These are phyloP conservation scores for Oscheius sp. DNA, from an alignment of 2,888 invertebrate species.

Conservation along the genomic window DNA sequence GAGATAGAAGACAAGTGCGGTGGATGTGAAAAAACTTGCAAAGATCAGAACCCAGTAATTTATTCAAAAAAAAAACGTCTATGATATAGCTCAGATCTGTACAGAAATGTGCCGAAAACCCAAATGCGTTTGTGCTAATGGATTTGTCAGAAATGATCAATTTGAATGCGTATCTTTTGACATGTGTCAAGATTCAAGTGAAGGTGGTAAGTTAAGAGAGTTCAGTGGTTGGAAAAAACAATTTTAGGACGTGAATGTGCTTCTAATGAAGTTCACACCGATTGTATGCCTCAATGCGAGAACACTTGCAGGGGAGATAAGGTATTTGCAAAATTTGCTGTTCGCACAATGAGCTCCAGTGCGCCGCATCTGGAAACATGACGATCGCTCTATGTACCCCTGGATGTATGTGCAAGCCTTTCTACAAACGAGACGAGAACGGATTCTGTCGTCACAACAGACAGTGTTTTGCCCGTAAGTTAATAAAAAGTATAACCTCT, in stretches of 20 bases:
- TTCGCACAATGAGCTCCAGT: not conserved
- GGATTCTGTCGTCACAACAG: slow-evolving; percentile 24
- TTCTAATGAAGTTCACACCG: slow-evolving; percentile 12
- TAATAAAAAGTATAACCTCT: too few species aligned
- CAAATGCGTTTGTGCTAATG: slow-evolving; percentile 30
- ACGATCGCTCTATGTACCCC: not conserved
- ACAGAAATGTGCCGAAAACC: not conserved
- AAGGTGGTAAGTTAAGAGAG: not conserved
- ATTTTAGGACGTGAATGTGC: slow-evolving; percentile 12
- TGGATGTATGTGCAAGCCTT: slow-evolving; percentile 24
- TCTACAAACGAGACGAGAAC: slow-evolving; percentile 26
- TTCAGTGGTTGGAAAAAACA: not conserved
- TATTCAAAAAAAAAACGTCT: not conserved
- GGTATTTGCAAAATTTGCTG: not conserved
- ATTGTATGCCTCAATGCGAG: slow-evolving; percentile 22
- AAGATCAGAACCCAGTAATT: slow-evolving; percentile 3
- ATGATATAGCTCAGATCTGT: slow-evolving; percentile 7
- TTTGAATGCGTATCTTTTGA: slow-evolving; percentile 29
- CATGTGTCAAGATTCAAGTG: slow-evolving; percentile 13
- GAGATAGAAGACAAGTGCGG: slow-evolving; percentile 12
- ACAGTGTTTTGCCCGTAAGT: slow-evolving; percentile 14
- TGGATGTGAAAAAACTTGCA: slow-evolving; percentile 27
- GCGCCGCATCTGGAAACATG: not conserved
- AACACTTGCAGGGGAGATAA: slow-evolving; percentile 26
- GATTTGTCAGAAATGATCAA: slow-evolving; percentile 26